Evolutionary conservation across 1,140 invertebrate species (phyloP).

Genomic region (Drosophila kanapiae): DNA sequence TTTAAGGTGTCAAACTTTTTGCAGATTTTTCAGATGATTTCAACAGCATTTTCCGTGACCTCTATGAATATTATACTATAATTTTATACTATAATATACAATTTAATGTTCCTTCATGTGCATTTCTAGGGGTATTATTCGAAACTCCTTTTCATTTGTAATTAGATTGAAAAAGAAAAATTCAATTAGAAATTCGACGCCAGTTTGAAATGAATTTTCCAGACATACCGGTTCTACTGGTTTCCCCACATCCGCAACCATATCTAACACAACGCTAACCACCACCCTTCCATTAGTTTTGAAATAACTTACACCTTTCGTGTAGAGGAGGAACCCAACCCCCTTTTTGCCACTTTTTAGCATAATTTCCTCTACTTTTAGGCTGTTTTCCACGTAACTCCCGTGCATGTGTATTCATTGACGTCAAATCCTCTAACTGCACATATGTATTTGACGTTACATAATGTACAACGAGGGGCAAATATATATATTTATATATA

Average conservation of each 20-base stretch:
- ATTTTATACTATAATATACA: no score
- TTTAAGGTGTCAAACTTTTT: no score
- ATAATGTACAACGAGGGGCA: conserved; percentile 32
- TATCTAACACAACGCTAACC: conserved; percentile 6
- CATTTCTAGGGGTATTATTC: background rate
- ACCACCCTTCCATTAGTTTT: conserved; percentile 42
- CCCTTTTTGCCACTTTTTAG: conserved; percentile 38
- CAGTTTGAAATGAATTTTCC: conserved; percentile 14
- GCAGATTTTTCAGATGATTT: no score
- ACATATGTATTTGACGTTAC: conserved; percentile 53
- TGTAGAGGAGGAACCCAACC: background rate
- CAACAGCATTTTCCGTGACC: no score
- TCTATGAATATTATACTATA: no score
- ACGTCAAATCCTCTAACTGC: conserved; percentile 70
- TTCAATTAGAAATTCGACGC: conserved; percentile 12
- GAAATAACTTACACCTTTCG: conserved; percentile 43
- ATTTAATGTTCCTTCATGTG: no score
- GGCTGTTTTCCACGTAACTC: conserved; percentile 55
- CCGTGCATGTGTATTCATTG: conserved; percentile 39
- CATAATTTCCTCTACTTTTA: conserved; percentile 56
- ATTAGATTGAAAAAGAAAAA: conserved; percentile 10
- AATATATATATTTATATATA: background rate
- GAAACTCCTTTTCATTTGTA: background rate
- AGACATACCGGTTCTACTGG: conserved; percentile 34
- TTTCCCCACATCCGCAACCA: conserved; percentile 1